Evolutionary conservation across 2,113 vertebrate genomes (phyloP), one percentile per base, ranked within the genome.

Genomic region (Scortum barcoo): DNA sequence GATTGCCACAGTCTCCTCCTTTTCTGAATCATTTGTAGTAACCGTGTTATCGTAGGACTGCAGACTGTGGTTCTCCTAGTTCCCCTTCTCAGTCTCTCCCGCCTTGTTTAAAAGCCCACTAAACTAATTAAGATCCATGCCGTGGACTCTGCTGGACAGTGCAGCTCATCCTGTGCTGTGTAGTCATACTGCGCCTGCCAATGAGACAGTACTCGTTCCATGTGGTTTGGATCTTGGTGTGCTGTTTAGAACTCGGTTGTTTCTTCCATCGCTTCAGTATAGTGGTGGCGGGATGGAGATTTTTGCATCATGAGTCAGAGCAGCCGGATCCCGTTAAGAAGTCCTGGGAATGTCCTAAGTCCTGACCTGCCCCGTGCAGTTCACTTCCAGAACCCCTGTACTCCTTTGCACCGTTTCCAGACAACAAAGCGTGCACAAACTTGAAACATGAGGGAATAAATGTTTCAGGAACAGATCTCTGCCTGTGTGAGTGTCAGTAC

Each of bases 251-350:
- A 28, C 62, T 62, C 7, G 66, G 68, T 36, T 81, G 84, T 87
- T 90, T 87, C 57, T 76, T 86, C 81, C 20, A 16, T 76, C 54
- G 28, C 51, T 73, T 79, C 8, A 14, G 57, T 80, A 76, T 65
- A 66, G 51, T 33, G 40, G 61, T 54, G 61, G 70, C 56, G 69
- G 66, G 48, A 73, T 79, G 46, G 51, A 63, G 78, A 89, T 90
- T 67, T 88, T 92, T 91, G 57, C 80, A 80, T 38, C 69, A 69
- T 93, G 91, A 93, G 81, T 93, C 90, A 93, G 75, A 88, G 62
- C 79, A 73, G 65, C 50, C 74, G 78, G 48, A 78, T 83, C 67
- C 65, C 58, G 83, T 84, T 73, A 72, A 65, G 62, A 76, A 84
- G 50, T 66, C 51, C 60, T 7, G 74, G 84, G 83, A 88, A 87